Conservation (phyloP, 2,113 vertebrate species). For the Ailurus styani region DNA sequence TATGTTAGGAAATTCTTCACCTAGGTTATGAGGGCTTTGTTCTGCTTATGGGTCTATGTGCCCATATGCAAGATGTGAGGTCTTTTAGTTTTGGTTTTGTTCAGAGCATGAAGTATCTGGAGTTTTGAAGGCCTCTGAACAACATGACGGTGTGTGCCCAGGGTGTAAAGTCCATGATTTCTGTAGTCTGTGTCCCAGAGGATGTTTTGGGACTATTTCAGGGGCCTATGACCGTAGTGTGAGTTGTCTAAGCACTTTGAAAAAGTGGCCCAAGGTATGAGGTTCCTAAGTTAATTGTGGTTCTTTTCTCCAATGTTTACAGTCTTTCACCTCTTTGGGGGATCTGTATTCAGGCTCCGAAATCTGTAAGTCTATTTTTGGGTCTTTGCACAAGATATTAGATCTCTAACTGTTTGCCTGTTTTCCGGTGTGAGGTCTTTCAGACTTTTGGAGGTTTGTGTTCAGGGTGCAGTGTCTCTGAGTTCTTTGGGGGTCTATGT, state of each 20-base stretch:
- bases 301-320: not conserved
- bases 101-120: not conserved
- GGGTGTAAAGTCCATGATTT: not conserved
- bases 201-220: not conserved
- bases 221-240: not conserved
- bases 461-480: not conserved
- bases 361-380: not conserved
- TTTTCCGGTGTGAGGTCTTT: not conserved
- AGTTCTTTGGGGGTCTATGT: not conserved
- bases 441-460: not conserved
- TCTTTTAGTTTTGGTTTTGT: not conserved
- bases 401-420: not conserved
- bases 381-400: not conserved
- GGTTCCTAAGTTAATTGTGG: not conserved
- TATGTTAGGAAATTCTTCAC: not conserved
- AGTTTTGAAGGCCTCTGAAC: not conserved
- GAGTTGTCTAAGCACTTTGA: not conserved
- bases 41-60: not conserved
- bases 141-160: not conserved
- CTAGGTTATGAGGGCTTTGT: not conserved
- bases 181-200: not conserved
- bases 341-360: not conserved
- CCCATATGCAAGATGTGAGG: not conserved
- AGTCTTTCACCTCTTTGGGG: not conserved
- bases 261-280: not conserved